Evolutionary conservation across 2,888 invertebrate genomes (phyloP), one percentile per base, ranked within the genome.

Genomic region (Trissonchulus sp.): DNA sequence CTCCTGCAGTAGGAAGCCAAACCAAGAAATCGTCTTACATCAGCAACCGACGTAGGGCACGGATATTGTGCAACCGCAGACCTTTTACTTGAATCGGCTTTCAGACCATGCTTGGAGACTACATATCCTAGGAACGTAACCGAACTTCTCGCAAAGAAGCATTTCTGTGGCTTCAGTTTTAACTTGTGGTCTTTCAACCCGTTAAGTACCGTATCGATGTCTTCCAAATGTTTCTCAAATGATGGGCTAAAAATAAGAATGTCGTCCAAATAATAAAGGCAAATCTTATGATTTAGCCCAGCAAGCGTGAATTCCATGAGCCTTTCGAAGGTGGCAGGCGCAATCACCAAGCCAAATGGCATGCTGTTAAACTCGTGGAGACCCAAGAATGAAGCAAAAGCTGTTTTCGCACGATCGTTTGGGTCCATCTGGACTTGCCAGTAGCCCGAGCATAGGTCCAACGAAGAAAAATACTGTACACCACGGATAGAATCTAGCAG

Each of bases 231-330:
- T 28, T 37, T 34, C 15, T 3, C 18, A 28, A 15, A 28, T 8
- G 68, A 30, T 8, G 1, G 1, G 18, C 68, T 37, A 69, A n/a
- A 48, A n/a, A 69, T 60, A 1, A 68, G 34, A 34, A 74, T 68
- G 34, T 74, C 74, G 31, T 74, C 74, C 2, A 74, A 33, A 76
- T 73, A n/a, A n/a, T n/a, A n/a, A n/a, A n/a, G n/a, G n/a, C n/a
- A n/a, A n/a, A n/a, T n/a, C n/a, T n/a, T n/a, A n/a, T n/a, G n/a
- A n/a, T n/a, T n/a, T n/a, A n/a, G n/a, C n/a, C n/a, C n/a, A n/a
- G n/a, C n/a, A n/a, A n/a, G n/a, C n/a, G n/a, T n/a, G n/a, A n/a
- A n/a, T n/a, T n/a, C n/a, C n/a, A n/a, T n/a, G n/a, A n/a, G n/a
- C n/a, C n/a, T n/a, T n/a, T n/a, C n/a, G n/a, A n/a, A n/a, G n/a